Conservation (phyloP, 2,113 vertebrate species). For the Ibidorhyncha struthersii region DNA sequence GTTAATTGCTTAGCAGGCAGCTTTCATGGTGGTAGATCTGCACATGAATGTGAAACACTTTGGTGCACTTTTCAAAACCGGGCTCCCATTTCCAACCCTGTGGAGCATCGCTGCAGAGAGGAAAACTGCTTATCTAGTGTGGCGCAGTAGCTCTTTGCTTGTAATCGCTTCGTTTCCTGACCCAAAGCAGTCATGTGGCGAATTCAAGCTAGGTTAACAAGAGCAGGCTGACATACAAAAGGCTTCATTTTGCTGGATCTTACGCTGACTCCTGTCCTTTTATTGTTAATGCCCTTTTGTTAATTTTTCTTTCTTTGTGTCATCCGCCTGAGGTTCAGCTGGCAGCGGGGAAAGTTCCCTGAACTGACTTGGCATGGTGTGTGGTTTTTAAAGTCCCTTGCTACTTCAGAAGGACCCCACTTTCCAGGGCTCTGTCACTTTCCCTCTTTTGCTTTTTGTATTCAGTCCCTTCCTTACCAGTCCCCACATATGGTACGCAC, state of each 20-base stretch:
- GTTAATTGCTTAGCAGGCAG: not conserved
- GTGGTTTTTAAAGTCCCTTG: not conserved
- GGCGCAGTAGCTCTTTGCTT: not conserved
- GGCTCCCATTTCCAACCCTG: not conserved
- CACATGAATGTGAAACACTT: not conserved
- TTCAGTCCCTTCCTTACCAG: not conserved
- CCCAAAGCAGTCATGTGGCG: not conserved
- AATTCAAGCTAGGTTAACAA: conserved; percentile 44
- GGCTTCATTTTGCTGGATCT: not conserved
- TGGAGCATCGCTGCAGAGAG: not conserved
- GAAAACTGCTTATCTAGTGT: not conserved
- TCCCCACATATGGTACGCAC: not conserved
- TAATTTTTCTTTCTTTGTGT: conserved; percentile 12
- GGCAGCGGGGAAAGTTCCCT: not conserved
- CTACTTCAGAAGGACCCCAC: not conserved
- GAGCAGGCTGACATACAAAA: not conserved
- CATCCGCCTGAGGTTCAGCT: not conserved
- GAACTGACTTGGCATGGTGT: not conserved
- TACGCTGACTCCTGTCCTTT: not conserved
- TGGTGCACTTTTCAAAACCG: not conserved
- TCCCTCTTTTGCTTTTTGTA: not conserved
- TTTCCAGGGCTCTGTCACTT: not conserved
- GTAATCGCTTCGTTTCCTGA: not conserved
- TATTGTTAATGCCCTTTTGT: conserved; percentile 4
- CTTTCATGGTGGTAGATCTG: not conserved